Percentiles rank a stretch among this genome's conserved stretches.
Evolutionary conservation across 2,888 invertebrate genomes (phyloP).

Genomic region (Hirtodrosophila alboralis): DNA sequence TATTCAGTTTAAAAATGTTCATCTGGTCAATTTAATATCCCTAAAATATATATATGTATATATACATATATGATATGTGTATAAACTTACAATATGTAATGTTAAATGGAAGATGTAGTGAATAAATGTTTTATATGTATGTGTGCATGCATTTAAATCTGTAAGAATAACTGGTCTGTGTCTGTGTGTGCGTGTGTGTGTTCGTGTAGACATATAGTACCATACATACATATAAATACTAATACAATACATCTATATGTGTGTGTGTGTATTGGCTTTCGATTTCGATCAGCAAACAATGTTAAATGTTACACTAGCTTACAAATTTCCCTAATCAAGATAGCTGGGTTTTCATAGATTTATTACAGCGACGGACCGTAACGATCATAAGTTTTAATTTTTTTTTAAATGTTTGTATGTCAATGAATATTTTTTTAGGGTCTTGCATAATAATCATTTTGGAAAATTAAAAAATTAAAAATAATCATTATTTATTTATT

Average conservation of each 20-base stretch:
- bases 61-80: conserved; percentile 17
- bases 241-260: neutral
- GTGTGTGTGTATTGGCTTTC: neutral
- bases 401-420: no score
- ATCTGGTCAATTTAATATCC: conserved; percentile 44
- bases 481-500: no score
- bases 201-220: neutral
- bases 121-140: conserved; percentile 46
- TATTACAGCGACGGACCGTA: no score
- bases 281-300: neutral
- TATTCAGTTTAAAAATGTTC: conserved; percentile 9
- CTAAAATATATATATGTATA: conserved; percentile 10
- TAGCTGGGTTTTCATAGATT: no score
- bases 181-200: no score
- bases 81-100: conserved; percentile 6
- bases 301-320: no score
- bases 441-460: no score
- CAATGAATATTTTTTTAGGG: no score
- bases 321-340: no score
- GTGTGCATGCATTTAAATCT: conserved; percentile 20
- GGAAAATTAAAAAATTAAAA: no score
- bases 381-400: no score
- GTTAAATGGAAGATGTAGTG: conserved; percentile 22
- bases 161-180: conserved; percentile 13
- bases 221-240: neutral